Percentiles rank a stretch among this genome's conserved stretches.
Conservation (phyloP, 2,888 invertebrate genomes). For the Gari tellinella region DNA sequence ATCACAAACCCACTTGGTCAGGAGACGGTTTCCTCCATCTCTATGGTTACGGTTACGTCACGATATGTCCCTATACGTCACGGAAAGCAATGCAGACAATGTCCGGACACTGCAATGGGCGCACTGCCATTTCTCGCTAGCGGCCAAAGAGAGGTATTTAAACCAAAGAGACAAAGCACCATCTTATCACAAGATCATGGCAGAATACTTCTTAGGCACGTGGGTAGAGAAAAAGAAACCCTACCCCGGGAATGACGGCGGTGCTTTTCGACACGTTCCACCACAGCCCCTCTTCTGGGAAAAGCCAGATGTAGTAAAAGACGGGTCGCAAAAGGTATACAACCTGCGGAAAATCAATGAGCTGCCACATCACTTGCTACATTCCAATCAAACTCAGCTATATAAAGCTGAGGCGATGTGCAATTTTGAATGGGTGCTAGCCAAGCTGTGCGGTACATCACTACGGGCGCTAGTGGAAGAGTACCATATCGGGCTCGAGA, state of each 20-base stretch:
- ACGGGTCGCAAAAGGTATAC: slow-evolving; percentile 84
- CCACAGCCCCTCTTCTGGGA: slow-evolving; percentile 75
- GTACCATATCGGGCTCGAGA: slow-evolving; percentile 86
- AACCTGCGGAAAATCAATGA: slow-evolving; percentile 93
- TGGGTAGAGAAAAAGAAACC: slow-evolving; percentile 78
- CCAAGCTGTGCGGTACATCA: slow-evolving; percentile 92
- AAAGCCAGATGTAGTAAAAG: slow-evolving; percentile 52
- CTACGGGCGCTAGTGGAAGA: slow-evolving; percentile 92
- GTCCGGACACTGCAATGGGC: slow-evolving; percentile 87
- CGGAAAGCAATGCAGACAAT: slow-evolving; percentile 70
- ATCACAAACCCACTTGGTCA: slow-evolving; percentile 57
- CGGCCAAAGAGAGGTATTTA: slow-evolving; percentile 88
- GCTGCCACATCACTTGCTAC: slow-evolving; percentile 91
- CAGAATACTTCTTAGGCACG: slow-evolving; percentile 81
- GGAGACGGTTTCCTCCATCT: slow-evolving; percentile 77
- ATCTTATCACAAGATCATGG: slow-evolving; percentile 82
- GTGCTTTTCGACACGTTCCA: slow-evolving; percentile 64
- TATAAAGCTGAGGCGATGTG: slow-evolving; percentile 90
- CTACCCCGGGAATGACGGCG: slow-evolving; percentile 70
- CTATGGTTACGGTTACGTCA: slow-evolving; percentile 75
- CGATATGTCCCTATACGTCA: slow-evolving; percentile 71
- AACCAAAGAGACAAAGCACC: slow-evolving; percentile 80
- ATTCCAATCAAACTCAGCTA: slow-evolving; percentile 85
- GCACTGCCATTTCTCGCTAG: slow-evolving; percentile 87
- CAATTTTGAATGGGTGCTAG: slow-evolving; percentile 91